Evolutionary conservation across 2,888 invertebrate genomes (phyloP), one percentile per base, ranked within the genome.

Genomic region (Salpingus planirostris): DNA sequence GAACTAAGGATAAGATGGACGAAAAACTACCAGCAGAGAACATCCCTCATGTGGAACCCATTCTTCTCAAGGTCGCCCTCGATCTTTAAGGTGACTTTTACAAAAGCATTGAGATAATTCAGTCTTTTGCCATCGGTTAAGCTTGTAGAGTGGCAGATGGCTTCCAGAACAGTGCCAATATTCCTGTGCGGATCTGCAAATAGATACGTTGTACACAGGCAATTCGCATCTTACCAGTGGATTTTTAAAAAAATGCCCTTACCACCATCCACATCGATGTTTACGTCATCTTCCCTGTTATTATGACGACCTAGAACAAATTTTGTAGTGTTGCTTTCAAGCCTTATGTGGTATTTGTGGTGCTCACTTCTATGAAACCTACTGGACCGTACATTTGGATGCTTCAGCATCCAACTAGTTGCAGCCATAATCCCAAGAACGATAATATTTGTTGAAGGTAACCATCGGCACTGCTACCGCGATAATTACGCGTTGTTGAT

Each of bases 41-140:
- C 73, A 62, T 93, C 88, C 64, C 86, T 83, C 40, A 76, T 70
- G 45, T 76, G 74, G 59, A 84, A 83, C 27, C 84, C 84, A 50
- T 85, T 70, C 49, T 73, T 70, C 42, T 63, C 64, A 50, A 72
- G 53, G 38, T 69, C 66, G 32, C 65, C 71, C 48, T 80, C 77
- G 57, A 75, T 70, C 59, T 76, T 75, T 53, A 71, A 68, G 45
- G 81, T 68, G 44, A 92, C 72, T 57, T 87, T 86, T 33, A 89
- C 87, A 66, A 92, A 79, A 40, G 80, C 83, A 72, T 92, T 93
- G 54, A 93, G 74, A 64, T 89, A 86, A 46, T 83, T 85, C 48
- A 92, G 70, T 60, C 85, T 81, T 59, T 80, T 81, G 41, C 76
- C 78, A 64, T 87, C 88, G 38, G 80, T 76, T 38, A 80, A 71